Percentiles rank a stretch among this genome's conserved stretches.
Conservation (phyloP, 2,113 vertebrate genomes). For the Suricata suricatta region DNA sequence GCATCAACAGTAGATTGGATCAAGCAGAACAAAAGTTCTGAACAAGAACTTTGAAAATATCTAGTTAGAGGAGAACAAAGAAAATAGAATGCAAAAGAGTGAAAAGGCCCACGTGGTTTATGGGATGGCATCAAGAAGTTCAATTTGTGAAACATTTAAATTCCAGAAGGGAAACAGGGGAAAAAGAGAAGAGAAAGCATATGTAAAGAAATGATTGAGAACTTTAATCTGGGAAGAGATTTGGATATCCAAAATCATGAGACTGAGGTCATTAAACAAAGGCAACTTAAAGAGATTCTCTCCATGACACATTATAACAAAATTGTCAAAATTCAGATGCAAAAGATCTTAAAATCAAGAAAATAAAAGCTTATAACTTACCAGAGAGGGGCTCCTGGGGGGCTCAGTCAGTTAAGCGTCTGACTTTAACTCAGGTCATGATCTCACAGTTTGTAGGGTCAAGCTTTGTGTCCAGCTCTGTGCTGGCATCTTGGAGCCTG, state of each 20-base stretch:
- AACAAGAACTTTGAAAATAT: background rate
- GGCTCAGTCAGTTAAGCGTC: too few relatives aligned
- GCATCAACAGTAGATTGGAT: background rate
- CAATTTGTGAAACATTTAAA: background rate
- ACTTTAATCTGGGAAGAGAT: background rate
- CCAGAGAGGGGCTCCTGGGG: too few relatives aligned
- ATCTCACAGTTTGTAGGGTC: too few relatives aligned
- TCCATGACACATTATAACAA: background rate
- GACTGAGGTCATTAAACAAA: background rate
- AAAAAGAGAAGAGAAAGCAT: background rate
- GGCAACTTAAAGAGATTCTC: background rate
- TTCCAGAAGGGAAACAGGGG: background rate
- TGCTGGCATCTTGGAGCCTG: too few relatives aligned
- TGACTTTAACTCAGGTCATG: too few relatives aligned
- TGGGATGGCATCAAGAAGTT: background rate
- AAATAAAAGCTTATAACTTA: background rate
- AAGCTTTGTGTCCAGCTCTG: too few relatives aligned
- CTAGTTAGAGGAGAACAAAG: background rate
- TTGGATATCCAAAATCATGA: background rate
- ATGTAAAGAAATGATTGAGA: background rate
- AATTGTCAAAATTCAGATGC: background rate
- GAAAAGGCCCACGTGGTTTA: background rate
- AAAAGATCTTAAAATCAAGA: background rate
- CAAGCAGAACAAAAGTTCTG: background rate
- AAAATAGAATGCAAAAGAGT: background rate